Base-by-base conservation (phyloP, 2,797 vertebrate species). In the Myripristis murdjan region DNA sequence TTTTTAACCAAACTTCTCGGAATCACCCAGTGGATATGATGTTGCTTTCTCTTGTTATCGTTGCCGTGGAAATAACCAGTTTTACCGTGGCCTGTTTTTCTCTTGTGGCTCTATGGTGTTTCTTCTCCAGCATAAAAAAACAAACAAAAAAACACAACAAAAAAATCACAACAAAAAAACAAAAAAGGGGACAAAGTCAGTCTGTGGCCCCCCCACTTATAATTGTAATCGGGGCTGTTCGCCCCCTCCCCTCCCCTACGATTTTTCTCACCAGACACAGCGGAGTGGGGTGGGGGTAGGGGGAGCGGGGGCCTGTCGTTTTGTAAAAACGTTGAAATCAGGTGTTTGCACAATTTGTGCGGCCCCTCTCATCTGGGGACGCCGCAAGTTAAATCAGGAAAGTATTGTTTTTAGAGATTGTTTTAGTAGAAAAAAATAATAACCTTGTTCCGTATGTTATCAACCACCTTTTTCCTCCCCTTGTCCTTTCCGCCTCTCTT, bases 371-470 rank as follows among this genome's bases (percentile, higher is more conserved):
- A 43, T 66, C 51, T 64, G 82, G 83, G 89, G 71, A 67, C 79
- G 85, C 92, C 90, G 83, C 90, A 86, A 89, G 90, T 92, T 89
- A 89, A 95, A 95, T 95, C 94, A 95, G 94, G 94, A 95, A 95
- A 94, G 94, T 95, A 93, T 95, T 95, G 91, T 93, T 93, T 94
- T 93, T 94, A 93, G 91, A 91, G 92, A 87, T 92, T 92, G 93
- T 95, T 94, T 93, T 91, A 91, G 87, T 91, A 87, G 83, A 86
- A 83, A 76, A 81, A 82, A 88, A 86, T 83, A 89, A 93, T 87
- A 91, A 91, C 84, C 84, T 87, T 87, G 88, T 92, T 92, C 87
- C 77, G 67, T 89, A 85, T 90, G 89, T 92, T 89, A 89, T 89
- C 86, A 80, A 78, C 81, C 63, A 73, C 72, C 75, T 76, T 83